phyloP scores from a whole-genome alignment of 2,113 vertebrate genomes.

The Gyps fulvus region DNA sequence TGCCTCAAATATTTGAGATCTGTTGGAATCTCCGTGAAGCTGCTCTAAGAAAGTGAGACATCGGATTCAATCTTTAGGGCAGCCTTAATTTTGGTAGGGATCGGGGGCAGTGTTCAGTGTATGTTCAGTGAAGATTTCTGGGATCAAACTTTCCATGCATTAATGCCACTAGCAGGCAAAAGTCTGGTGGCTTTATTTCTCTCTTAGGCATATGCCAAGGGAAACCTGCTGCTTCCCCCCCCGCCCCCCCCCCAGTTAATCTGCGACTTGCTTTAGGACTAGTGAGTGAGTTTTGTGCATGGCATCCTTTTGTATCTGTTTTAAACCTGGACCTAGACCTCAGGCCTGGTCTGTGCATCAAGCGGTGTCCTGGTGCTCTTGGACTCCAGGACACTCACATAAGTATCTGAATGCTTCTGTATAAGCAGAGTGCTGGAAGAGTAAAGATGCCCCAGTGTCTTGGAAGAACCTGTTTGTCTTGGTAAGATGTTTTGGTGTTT shows the following conservation, averaged over 20 bases:
- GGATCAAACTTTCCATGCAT: not conserved
- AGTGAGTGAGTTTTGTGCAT: not conserved
- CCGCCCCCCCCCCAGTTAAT: not conserved
- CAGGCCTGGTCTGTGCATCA: rapidly evolving
- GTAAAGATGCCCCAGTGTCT: not conserved
- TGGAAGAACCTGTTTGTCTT: not conserved
- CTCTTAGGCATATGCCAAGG: not conserved
- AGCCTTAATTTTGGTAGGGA: not conserved
- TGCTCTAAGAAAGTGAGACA: not conserved
- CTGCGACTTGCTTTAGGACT: not conserved
- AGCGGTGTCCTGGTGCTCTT: not conserved
- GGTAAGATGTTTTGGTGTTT: not conserved
- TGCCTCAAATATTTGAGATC: not conserved
- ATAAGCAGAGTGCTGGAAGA: not conserved
- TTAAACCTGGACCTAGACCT: not conserved
- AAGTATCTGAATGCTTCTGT: not conserved
- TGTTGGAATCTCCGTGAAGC: not conserved
- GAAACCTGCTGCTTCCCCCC: not conserved
- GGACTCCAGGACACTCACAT: not conserved
- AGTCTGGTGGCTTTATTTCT: not conserved
- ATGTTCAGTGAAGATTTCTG: not conserved
- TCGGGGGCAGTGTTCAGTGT: not conserved
- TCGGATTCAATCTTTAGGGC: not conserved
- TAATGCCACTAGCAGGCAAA: not conserved
- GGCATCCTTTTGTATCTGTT: not conserved